These are phyloP conservation scores for Drosophila pruinosa DNA, from an alignment of 1,140 invertebrate genomes.

Conservation along the genomic window DNA sequence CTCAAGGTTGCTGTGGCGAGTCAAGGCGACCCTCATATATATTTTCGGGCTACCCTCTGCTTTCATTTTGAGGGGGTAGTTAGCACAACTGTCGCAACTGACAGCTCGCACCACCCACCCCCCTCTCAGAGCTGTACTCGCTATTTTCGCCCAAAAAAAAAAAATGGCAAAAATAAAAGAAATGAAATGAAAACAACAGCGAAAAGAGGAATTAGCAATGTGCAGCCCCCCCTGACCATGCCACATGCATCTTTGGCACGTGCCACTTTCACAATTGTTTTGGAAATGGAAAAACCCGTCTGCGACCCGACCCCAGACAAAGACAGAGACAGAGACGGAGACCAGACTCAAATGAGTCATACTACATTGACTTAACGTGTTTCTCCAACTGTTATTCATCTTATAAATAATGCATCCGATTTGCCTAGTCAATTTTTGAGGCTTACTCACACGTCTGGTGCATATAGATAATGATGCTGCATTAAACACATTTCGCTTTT, in stretches of 20 bases:
- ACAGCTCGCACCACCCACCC: no score
- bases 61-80: slow-evolving; percentile 3
- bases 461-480: slow-evolving; percentile 16
- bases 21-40: slow-evolving; percentile 9
- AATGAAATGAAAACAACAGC: slow-evolving; percentile 9
- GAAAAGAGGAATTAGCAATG: slow-evolving; percentile 10
- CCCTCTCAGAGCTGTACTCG: not conserved
- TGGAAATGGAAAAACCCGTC: slow-evolving; percentile 22
- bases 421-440: slow-evolving; percentile 1
- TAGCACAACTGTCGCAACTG: not conserved
- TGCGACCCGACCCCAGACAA: not conserved
- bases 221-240: not conserved
- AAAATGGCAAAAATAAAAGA: slow-evolving; percentile 12
- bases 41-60: not conserved
- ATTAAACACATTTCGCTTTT: slow-evolving; percentile 47
- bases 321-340: not conserved
- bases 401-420: slow-evolving; percentile 53
- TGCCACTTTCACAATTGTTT: slow-evolving; percentile 68
- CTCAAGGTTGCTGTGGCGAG: slow-evolving; percentile 17
- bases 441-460: slow-evolving; percentile 9
- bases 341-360: not conserved
- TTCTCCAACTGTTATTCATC: slow-evolving; percentile 3
- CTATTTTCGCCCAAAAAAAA: not conserved
- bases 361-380: slow-evolving; percentile 28
- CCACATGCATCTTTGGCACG: slow-evolving; percentile 42